phyloP scores from a whole-genome alignment of 2,797 vertebrate genomes.

The Acipenser ruthenus region DNA sequence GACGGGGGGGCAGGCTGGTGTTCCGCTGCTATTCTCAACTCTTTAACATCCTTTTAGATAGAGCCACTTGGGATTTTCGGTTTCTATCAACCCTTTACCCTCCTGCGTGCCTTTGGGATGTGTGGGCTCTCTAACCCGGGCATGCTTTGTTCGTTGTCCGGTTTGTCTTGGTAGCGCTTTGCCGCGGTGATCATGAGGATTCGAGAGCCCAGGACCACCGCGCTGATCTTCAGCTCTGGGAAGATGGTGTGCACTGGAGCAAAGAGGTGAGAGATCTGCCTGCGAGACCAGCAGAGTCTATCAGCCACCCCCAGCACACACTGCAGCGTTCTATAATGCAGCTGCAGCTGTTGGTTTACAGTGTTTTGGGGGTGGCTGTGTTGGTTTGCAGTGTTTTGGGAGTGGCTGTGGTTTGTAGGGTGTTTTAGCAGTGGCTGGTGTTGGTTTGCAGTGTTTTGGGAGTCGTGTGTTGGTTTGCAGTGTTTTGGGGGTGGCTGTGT shows the following conservation, averaged over 20 bases:
- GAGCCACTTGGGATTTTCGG: neutral
- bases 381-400: too few relatives aligned
- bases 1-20: too few relatives aligned
- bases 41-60: neutral
- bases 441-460: too few relatives aligned
- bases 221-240: conserved; percentile 93
- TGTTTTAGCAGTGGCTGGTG: too few relatives aligned
- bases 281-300: neutral
- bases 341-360: too few relatives aligned
- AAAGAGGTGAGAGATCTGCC: conserved; percentile 66
- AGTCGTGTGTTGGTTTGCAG: too few relatives aligned
- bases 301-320: neutral
- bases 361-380: too few relatives aligned
- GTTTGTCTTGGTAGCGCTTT: conserved; percentile 67
- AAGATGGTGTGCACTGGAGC: conserved; percentile 97
- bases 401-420: too few relatives aligned
- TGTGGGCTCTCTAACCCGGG: neutral
- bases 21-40: too few relatives aligned
- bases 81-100: too few relatives aligned
- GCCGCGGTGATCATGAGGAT: conserved; percentile 96
- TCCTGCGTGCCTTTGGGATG: neutral
- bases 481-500: too few relatives aligned
- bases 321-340: too few relatives aligned
- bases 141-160: neutral
- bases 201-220: conserved; percentile 85